These are phyloP conservation scores for Euclidia mi DNA, from an alignment of 2,888 invertebrate species.

Conservation along the genomic window DNA sequence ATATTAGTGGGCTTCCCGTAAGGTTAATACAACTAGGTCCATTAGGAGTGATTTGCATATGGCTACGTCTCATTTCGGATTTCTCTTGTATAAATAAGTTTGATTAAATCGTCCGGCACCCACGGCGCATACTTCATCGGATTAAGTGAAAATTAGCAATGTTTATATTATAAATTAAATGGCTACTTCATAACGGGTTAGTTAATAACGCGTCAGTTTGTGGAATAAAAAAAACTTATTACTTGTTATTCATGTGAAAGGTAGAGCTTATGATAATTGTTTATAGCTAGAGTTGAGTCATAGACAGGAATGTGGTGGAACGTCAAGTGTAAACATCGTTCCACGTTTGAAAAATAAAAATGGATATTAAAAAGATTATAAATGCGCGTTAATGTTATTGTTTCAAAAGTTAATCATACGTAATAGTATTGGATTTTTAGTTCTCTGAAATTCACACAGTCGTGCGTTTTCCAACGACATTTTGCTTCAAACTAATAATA, in stretches of 20 bases:
- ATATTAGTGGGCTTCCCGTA: conserved; percentile 65
- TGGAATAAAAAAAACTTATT: conserved; percentile 59
- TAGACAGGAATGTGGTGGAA: conserved; percentile 20
- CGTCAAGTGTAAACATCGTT: conserved; percentile 12
- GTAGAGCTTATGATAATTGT: conserved; percentile 39
- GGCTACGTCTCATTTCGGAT: conserved; percentile 74
- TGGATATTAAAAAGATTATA: conserved; percentile 8
- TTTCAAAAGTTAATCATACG: too few species aligned
- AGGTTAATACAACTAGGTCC: conserved; percentile 68
- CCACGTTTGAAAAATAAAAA: conserved; percentile 12
- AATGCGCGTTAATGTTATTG: background rate
- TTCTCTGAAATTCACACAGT: too few species aligned
- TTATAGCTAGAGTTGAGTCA: conserved; percentile 31
- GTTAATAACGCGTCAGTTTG: conserved; percentile 57
- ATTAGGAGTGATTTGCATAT: conserved; percentile 77
- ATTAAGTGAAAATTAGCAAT: conserved; percentile 80
- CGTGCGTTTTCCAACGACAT: too few species aligned
- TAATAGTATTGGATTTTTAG: too few species aligned
- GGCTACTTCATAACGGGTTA: conserved; percentile 66
- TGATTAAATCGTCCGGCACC: conserved; percentile 66
- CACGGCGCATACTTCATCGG: conserved; percentile 63
- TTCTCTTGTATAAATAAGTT: conserved; percentile 69
- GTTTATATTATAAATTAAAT: conserved; percentile 73
- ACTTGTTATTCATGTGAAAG: conserved; percentile 35
- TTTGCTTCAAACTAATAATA: too few species aligned